Percentiles rank a stretch among this genome's conserved stretches.
These are phyloP conservation scores for Pseudopleuronectes americanus DNA, from an alignment of 2,797 vertebrate species.

Conservation along the genomic window DNA sequence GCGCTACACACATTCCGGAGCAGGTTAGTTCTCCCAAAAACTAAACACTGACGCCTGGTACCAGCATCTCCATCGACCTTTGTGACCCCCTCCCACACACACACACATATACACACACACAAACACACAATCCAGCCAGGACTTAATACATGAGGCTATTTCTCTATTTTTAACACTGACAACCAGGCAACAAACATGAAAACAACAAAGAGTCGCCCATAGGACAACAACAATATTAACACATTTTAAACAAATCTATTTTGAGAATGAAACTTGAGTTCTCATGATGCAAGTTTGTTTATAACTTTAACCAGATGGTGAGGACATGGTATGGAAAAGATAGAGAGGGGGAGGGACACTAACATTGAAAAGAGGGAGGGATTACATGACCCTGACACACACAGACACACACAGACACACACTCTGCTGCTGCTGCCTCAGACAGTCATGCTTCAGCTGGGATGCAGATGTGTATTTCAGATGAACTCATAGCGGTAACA, in stretches of 20 bases:
- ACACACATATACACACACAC: background rate
- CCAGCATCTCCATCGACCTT: slow-evolving; percentile 68
- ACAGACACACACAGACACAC: slow-evolving; percentile 1
- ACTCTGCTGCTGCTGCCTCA: slow-evolving; percentile 19
- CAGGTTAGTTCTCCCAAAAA: slow-evolving; percentile 50
- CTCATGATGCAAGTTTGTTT: slow-evolving; percentile 33
- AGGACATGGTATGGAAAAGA: slow-evolving; percentile 40
- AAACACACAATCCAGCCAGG: slow-evolving; percentile 13
- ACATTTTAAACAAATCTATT: too few relatives aligned
- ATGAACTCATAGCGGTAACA: slow-evolving; percentile 26
- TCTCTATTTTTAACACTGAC: background rate
- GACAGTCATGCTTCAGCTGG: slow-evolving; percentile 66
- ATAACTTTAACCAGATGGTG: slow-evolving; percentile 74
- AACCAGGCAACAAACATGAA: background rate
- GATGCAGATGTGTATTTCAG: slow-evolving; percentile 74
- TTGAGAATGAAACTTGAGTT: background rate
- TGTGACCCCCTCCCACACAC: slow-evolving; percentile 41
- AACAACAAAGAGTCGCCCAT: too few relatives aligned
- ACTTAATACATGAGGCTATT: background rate
- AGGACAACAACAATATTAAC: too few relatives aligned
- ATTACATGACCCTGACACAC: slow-evolving; percentile 60
- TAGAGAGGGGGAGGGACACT: slow-evolving; percentile 48
- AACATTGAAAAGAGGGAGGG: slow-evolving; percentile 57
- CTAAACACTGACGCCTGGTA: slow-evolving; percentile 69
- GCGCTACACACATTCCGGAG: slow-evolving; percentile 69